Percentiles rank a stretch among this genome's conserved stretches.
These are phyloP conservation scores for Nautilus pompilius DNA, from an alignment of 1,140 invertebrate genomes.

Conservation along the genomic window DNA sequence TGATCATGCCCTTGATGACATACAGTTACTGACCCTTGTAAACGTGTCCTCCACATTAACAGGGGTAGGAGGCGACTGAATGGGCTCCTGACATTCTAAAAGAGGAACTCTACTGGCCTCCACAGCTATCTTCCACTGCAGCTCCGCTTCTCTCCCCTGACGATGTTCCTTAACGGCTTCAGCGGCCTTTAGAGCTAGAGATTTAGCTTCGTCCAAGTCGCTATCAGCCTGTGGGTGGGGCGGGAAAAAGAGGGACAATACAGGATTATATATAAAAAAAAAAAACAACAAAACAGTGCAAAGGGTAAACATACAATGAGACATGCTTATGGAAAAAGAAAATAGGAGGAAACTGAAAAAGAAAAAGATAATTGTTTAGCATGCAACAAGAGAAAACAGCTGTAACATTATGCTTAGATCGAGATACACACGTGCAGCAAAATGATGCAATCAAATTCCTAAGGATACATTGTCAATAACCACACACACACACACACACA, in stretches of 20 bases:
- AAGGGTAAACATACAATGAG: background rate
- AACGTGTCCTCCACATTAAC: conserved; percentile 23
- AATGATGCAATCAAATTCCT: too few species aligned
- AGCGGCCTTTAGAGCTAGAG: conserved; percentile 34
- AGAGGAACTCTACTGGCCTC: background rate
- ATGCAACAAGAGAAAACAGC: too few species aligned
- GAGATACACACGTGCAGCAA: too few species aligned
- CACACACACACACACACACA: too few species aligned
- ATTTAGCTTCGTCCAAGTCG: conserved; percentile 19
- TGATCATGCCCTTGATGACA: too few species aligned
- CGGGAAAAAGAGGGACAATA: conserved; percentile 10
- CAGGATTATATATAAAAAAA: too few species aligned
- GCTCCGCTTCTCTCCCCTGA: conserved; percentile 21
- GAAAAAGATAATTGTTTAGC: too few species aligned
- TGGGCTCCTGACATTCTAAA: conserved; percentile 5
- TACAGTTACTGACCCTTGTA: conserved; percentile 22
- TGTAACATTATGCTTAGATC: too few species aligned
- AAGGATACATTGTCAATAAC: too few species aligned
- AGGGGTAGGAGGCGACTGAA: conserved; percentile 11
- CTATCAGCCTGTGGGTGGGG: conserved; percentile 1
- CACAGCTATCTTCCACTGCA: conserved; percentile 8
- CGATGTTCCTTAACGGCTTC: conserved; percentile 35
- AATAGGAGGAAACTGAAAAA: too few species aligned
- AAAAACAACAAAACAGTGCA: background rate
- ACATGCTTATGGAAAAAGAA: too few species aligned